These are phyloP conservation scores for Microctonus hyperodae DNA, from an alignment of 2,888 invertebrate species.

Conservation along the genomic window DNA sequence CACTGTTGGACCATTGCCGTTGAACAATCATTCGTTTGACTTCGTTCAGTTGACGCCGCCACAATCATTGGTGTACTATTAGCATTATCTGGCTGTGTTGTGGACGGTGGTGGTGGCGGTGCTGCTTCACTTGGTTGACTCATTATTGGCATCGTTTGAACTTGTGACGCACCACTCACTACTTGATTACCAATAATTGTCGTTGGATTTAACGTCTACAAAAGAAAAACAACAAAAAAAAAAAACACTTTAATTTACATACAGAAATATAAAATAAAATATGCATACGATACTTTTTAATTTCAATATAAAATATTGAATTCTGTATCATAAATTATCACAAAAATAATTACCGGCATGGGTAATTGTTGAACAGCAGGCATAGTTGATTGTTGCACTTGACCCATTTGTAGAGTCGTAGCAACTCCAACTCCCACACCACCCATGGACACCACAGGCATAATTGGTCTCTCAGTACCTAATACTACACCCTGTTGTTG, in stretches of 20 bases:
- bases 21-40: constrained; percentile 47
- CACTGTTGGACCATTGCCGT: constrained; percentile 49
- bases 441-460: constrained; percentile 74
- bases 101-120: constrained; percentile 37
- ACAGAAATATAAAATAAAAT: background rate
- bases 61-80: constrained; percentile 42
- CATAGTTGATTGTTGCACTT: constrained; percentile 52
- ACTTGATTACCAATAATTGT: constrained; percentile 57
- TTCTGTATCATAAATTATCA: background rate
- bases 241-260: background rate
- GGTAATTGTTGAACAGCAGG: constrained; percentile 48
- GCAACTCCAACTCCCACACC: constrained; percentile 57
- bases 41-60: constrained; percentile 45
- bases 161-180: constrained; percentile 50
- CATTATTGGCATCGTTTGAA: constrained; percentile 55
- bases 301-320: too few species aligned
- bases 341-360: constrained; percentile 45
- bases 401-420: constrained; percentile 56
- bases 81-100: constrained; percentile 41
- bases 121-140: constrained; percentile 47
- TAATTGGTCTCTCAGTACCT: constrained; percentile 66
- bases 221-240: too few species aligned
- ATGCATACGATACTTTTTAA: too few species aligned
- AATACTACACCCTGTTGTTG: constrained; percentile 58
- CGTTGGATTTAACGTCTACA: constrained; percentile 50